Conservation (phyloP, 2,888 invertebrate genomes). For the Entomobrya multifasciata region DNA sequence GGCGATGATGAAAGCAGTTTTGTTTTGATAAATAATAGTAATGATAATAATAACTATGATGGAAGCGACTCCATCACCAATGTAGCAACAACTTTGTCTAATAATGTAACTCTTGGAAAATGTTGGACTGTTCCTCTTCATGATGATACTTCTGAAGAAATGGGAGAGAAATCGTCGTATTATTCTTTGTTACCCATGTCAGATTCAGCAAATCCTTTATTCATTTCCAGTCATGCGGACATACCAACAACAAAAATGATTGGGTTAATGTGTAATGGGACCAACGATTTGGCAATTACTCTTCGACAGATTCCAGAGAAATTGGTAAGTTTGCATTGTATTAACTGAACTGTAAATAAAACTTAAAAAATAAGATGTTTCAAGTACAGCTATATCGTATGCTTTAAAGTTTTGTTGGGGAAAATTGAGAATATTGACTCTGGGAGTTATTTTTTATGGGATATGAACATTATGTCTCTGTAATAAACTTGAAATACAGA, state of each 20-base stretch:
- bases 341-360: too few relatives aligned
- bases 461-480: too few relatives aligned
- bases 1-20: conserved; percentile 25
- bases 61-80: conserved; percentile 3
- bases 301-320: conserved; percentile 42
- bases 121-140: conserved; percentile 34
- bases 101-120: background rate
- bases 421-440: too few relatives aligned
- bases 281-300: conserved; percentile 41
- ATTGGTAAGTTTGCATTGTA: conserved; percentile 58
- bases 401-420: too few relatives aligned
- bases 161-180: conserved; percentile 1
- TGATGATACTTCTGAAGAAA: background rate
- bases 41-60: conserved; percentile 27
- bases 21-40: conserved; percentile 52
- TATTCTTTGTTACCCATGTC: background rate
- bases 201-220: conserved; percentile 1
- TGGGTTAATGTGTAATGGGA: conserved; percentile 53
- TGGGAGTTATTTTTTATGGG: too few relatives aligned
- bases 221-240: conserved; percentile 31
- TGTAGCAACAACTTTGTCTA: background rate
- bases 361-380: too few relatives aligned
- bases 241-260: background rate
- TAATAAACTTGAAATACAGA: too few relatives aligned
- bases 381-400: too few relatives aligned